Evolutionary conservation across 30 jellyfish, hydroid and myxozoan species (phyloP), one percentile per base, ranked within the genome.

Genomic region (Rhopilema esculentum): DNA sequence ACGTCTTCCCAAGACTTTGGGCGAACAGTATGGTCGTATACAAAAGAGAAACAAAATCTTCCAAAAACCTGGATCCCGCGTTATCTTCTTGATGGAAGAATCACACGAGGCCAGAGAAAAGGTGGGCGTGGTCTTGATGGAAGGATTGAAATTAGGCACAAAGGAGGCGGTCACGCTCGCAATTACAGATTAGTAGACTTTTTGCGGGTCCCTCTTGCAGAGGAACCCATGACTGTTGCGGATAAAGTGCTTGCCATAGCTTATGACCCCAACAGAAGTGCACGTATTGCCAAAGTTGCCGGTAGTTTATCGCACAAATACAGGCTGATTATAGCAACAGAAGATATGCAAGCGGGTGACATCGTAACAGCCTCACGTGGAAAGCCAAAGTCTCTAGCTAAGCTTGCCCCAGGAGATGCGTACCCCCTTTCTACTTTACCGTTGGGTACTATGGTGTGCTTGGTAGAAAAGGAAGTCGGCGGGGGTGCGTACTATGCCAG

Each of bases 71-170:
- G 67, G 64, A 61, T 96, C 19, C 98, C 98, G n/a, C 25, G 83
- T 25, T 88, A 91, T 70, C 63, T 96, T 80, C 49, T 82, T 50
- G 98, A 96, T 75, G 98, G 98, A 9, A 77, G 77, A 0, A 27
- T 78, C 27, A 69, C 82, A 18, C 96, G 98, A 66, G 83, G 91
- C 20, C 98, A 82, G 78, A 25, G 96, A 21, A 91, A 82, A 75
- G 82, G 94, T 15, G 99, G 99, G 20, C 92, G 99, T 15, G 97
- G 96, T 19, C 86, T 84, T 69, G 90, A 80, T 77, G 99, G 99
- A 8, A 52, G 98, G 49, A 89, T 96, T 32, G 89, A 69, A 29
- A 84, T 85, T 21, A 69, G 94, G 69, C 99, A 96, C 71, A 91
- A 83, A 33, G 98, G 98, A 19, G 99, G 99, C 1, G 98, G 98